Evolutionary conservation across 2,797 vertebrate species (phyloP), one percentile per base, ranked within the genome.

Genomic region (Kryptopterus vitreolus): DNA sequence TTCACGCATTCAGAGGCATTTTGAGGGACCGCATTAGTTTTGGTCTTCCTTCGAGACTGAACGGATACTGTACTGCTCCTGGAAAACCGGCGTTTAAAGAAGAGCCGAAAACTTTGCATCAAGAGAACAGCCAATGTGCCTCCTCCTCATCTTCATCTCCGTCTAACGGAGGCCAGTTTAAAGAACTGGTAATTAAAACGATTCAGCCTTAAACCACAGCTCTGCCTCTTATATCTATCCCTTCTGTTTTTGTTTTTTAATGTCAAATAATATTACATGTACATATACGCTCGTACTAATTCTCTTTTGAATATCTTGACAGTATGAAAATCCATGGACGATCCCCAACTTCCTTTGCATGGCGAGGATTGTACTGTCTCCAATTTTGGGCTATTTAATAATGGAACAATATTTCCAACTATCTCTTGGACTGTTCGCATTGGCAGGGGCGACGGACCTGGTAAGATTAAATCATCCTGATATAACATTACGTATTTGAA

Each of bases 251-350:
- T 11, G 22, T 31, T 22, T 70, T 31, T 59, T 18, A 52, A 31
- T 31, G 7, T 7, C 10, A 43, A 43, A 43, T 43, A 2, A 43
- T 5, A 61, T 38, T 35, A n/a, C 38, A 33, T n/a, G n/a, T n/a
- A n/a, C n/a, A n/a, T n/a, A 15, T 72, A 24, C 13, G 10, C 63
- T 69, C 52, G 62, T 59, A 24, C 35, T 57, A 1, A 8, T 58
- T 20, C 24, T 43, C 77, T 26, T 87, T 46, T 83, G 82, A 43
- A 35, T 76, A 7, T 68, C 2, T 53, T 79, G 61, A 0, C 85
- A 99, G 98, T 96, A 99, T 87, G 97, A 99, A 90, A 99, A 99
- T 87, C 98, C 98, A 0, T 99, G 98, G 98, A 99, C 98, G 0
- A 91, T 99, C 87, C 98, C 98, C 31, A 99, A 99, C 81, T 90